These are phyloP conservation scores for Gadus macrocephalus DNA, from an alignment of 2,113 vertebrate species.

Conservation along the genomic window DNA sequence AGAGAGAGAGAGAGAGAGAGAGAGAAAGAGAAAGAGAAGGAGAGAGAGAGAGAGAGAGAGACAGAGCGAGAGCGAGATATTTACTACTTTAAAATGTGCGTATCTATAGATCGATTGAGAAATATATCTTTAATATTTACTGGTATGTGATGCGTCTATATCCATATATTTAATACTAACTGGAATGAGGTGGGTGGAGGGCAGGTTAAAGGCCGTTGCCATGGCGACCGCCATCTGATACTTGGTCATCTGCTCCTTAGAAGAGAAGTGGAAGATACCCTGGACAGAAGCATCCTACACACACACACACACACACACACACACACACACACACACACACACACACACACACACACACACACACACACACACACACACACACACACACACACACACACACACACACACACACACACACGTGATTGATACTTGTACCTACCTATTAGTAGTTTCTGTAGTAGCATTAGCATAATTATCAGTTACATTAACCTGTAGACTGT, in stretches of 20 bases:
- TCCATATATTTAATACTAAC: constrained; percentile 63
- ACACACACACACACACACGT: too few relatives aligned
- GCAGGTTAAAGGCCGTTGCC: constrained; percentile 89
- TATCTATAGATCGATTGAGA: too few relatives aligned
- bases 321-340: not conserved
- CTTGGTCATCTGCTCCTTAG: constrained; percentile 95
- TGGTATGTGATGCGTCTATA: not conserved
- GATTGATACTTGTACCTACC: too few relatives aligned
- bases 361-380: too few relatives aligned
- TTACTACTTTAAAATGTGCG: too few relatives aligned
- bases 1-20: constrained; percentile 9
- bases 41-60: constrained; percentile 15
- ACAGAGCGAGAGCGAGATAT: constrained; percentile 1
- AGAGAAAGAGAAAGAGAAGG: constrained; percentile 6
- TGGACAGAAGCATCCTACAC: constrained; percentile 82
- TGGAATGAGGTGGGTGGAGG: constrained; percentile 86
- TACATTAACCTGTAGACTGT: too few relatives aligned
- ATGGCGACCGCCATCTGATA: constrained; percentile 93
- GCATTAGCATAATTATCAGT: too few relatives aligned
- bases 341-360: not conserved
- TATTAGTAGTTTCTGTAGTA: too few relatives aligned
- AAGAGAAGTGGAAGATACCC: constrained; percentile 92
- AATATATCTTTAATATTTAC: too few relatives aligned
- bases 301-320: not conserved
- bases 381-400: constrained; percentile 1